These are phyloP conservation scores for Cyprinodon variegatus DNA, from an alignment of 2,113 vertebrate genomes.

Conservation along the genomic window DNA sequence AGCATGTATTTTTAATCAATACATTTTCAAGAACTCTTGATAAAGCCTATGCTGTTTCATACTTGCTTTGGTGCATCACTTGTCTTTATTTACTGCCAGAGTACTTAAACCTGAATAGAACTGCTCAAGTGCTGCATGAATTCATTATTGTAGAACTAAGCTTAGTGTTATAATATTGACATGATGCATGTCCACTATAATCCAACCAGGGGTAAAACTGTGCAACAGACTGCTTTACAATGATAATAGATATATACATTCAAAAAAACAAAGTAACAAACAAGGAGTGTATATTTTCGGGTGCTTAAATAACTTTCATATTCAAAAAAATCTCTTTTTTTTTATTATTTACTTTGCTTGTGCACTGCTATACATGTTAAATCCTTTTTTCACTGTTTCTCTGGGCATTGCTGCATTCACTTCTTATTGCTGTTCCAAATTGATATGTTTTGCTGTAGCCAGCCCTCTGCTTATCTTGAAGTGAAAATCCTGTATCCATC, in stretches of 20 bases:
- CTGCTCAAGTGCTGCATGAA: conserved; percentile 34
- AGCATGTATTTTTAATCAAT: neutral
- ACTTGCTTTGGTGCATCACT: conserved; percentile 13
- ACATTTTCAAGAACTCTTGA: conserved; percentile 3
- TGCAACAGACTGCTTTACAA: conserved; percentile 26
- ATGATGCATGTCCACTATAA: conserved; percentile 31
- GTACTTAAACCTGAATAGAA: conserved; percentile 37
- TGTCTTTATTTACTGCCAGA: conserved; percentile 33
- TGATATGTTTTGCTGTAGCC: conserved; percentile 40
- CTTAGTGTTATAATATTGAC: conserved; percentile 21
- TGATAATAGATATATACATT: conserved; percentile 38
- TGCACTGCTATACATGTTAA: neutral
- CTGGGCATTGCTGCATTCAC: neutral
- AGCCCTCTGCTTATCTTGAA: conserved; percentile 40
- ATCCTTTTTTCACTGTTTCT: conserved; percentile 1
- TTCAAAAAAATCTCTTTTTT: no score
- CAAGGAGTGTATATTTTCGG: conserved; percentile 6
- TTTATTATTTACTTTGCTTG: neutral
- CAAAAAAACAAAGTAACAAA: conserved; percentile 25
- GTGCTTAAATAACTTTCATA: neutral
- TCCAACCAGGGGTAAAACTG: conserved; percentile 24
- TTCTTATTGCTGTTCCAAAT: conserved; percentile 43
- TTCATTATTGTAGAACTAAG: conserved; percentile 40
- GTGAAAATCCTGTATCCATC: conserved; percentile 45
- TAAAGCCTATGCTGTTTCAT: conserved; percentile 6